Percentiles rank a stretch among this genome's conserved stretches.
Evolutionary conservation across 2,113 vertebrate genomes (phyloP).

Genomic region (Callipepla squamata): DNA sequence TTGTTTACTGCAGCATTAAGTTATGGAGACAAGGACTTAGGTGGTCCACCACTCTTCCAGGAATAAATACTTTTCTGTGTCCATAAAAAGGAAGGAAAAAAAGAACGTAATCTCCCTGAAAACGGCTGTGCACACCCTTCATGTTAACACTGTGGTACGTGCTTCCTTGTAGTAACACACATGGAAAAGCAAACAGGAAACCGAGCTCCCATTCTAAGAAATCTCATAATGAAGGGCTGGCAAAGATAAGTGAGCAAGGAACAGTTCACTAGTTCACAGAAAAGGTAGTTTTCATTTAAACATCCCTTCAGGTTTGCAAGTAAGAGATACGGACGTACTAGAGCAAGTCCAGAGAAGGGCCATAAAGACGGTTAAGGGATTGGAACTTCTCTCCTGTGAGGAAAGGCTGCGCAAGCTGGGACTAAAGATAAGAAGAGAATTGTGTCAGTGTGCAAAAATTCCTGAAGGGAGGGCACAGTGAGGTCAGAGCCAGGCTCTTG

Average conservation of each 20-base stretch:
- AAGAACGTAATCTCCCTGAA: background rate
- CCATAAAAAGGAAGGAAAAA: background rate
- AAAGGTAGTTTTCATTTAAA: conserved; percentile 2
- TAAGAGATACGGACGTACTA: background rate
- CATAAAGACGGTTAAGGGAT: background rate
- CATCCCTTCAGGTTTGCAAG: background rate
- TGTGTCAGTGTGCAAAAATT: background rate
- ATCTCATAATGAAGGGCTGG: background rate
- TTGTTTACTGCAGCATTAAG: background rate
- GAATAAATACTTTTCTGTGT: background rate
- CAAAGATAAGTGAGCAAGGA: background rate
- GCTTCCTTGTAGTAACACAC: conserved; percentile 1
- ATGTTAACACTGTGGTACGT: background rate
- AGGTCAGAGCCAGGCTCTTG: background rate
- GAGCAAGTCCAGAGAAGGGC: background rate
- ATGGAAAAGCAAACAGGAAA: background rate
- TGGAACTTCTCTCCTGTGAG: background rate
- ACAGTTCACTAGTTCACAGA: background rate
- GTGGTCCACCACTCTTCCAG: background rate
- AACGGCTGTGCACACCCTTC: background rate
- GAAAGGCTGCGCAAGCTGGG: background rate
- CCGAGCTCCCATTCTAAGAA: background rate
- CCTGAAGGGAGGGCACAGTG: background rate
- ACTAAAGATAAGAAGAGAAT: background rate
- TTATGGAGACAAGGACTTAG: background rate